Percentiles rank a stretch among this genome's conserved stretches.
Evolutionary conservation across 2,797 vertebrate species (phyloP).

Genomic region (Nasua narica): DNA sequence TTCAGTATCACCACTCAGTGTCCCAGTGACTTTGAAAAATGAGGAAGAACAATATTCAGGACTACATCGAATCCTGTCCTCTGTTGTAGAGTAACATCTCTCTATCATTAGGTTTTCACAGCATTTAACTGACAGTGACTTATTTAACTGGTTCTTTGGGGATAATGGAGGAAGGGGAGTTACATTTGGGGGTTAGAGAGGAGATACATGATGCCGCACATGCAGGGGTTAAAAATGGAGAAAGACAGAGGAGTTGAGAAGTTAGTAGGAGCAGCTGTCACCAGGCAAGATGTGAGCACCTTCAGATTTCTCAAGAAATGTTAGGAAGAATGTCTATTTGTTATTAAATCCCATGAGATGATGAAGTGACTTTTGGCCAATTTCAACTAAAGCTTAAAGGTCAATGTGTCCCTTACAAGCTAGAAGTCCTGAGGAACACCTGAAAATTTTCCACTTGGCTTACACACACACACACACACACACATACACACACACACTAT

Average conservation of each 20-base stretch:
- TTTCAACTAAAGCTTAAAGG: neutral
- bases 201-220: neutral
- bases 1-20: neutral
- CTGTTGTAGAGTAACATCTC: neutral
- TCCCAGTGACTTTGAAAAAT: neutral
- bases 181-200: neutral
- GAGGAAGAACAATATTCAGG: neutral
- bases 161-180: neutral
- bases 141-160: neutral
- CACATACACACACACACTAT: neutral
- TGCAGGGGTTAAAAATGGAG: neutral
- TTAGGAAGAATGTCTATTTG: neutral
- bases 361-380: neutral
- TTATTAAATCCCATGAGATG: neutral
- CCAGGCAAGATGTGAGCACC: neutral
- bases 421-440: neutral
- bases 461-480: neutral
- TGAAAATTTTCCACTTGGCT: neutral
- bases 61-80: neutral
- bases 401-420: neutral
- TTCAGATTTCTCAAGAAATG: neutral
- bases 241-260: neutral
- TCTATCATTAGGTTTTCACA: neutral
- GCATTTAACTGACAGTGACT: neutral
- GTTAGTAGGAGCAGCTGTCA: neutral